Base-by-base conservation (phyloP, 1,140 invertebrate species). In the Rhizoglyphus robini region DNA sequence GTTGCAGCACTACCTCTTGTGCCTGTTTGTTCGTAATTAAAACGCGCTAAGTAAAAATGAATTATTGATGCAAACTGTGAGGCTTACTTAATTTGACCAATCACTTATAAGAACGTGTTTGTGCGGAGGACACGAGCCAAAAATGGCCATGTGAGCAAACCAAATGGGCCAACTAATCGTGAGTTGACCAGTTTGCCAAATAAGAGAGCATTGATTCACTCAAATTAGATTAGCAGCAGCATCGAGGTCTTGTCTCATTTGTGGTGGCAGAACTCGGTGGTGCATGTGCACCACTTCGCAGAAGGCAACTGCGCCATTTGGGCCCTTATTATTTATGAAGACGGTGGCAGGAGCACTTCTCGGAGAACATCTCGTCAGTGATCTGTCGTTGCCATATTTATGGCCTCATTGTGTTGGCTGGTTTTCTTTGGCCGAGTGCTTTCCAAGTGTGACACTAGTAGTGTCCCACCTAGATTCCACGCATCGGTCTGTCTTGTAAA, bases 311-410 rank as follows among this genome's bases (percentile, higher is more conserved):
- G n/a, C n/a, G n/a, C n/a, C n/a, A 54, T 11, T 5, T 23, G 20
- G 20, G 51, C 51, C 8, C 8, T 54, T 54, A 54, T 54, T 54
- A 54, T 54, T 54, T 54, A 54, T 54, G 51, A 32, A 54, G 8
- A 54, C 51, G 51, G 51, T 54, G 51, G 51, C 31, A 32, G 8
- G 15, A 32, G 20, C 51, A 54, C n/a, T n/a, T n/a, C n/a, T n/a
- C n/a, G n/a, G n/a, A n/a, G n/a, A n/a, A n/a, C n/a, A n/a, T n/a
- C n/a, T n/a, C n/a, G n/a, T n/a, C n/a, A n/a, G n/a, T 41, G 8
- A 41, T 41, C 36, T 18, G 18, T 41, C 8, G 36, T 41, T 41
- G 36, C 36, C 36, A 41, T 41, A 41, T 41, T 41, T 41, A 41
- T 41, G 36, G 36, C 36, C 36, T 41, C 36, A 41, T 41, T 41